Evolutionary conservation across 2,113 vertebrate species (phyloP).

Genomic region (Aplodontia rufa): DNA sequence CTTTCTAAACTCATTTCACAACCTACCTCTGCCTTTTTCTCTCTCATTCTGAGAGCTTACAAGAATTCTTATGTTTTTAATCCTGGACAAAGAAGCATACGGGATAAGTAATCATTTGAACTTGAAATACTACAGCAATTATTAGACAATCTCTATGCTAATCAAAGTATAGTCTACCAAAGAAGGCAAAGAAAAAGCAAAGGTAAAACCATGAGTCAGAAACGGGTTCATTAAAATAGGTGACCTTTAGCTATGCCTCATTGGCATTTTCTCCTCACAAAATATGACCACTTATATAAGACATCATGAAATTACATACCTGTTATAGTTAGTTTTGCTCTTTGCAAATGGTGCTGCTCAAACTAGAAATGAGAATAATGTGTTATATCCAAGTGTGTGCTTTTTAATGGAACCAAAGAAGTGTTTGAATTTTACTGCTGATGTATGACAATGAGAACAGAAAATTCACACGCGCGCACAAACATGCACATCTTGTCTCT

Average conservation of each 20-base stretch:
- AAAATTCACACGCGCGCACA: background rate
- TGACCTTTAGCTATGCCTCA: conserved; percentile 77
- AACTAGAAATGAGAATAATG: conserved; percentile 50
- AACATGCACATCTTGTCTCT: background rate
- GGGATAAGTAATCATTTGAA: conserved; percentile 51
- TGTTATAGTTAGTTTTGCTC: conserved; percentile 58
- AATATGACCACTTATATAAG: conserved; percentile 70
- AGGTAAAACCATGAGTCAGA: conserved; percentile 58
- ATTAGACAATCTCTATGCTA: conserved; percentile 67
- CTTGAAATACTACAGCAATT: conserved; percentile 52
- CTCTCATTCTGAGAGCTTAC: background rate
- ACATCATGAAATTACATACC: conserved; percentile 69
- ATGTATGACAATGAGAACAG: background rate
- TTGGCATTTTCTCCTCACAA: conserved; percentile 74
- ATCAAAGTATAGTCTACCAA: conserved; percentile 58
- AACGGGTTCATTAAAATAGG: conserved; percentile 74
- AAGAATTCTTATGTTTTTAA: conserved; percentile 7
- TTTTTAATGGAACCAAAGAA: conserved; percentile 46
- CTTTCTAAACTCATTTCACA: background rate
- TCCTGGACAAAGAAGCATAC: conserved; percentile 12
- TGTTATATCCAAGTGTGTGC: background rate
- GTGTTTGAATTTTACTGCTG: background rate
- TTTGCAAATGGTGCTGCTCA: conserved; percentile 55
- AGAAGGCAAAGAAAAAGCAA: conserved; percentile 42
- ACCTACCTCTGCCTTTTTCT: no score